These are phyloP conservation scores for Candoia aspera DNA, from an alignment of 2,113 vertebrate genomes.

Conservation along the genomic window DNA sequence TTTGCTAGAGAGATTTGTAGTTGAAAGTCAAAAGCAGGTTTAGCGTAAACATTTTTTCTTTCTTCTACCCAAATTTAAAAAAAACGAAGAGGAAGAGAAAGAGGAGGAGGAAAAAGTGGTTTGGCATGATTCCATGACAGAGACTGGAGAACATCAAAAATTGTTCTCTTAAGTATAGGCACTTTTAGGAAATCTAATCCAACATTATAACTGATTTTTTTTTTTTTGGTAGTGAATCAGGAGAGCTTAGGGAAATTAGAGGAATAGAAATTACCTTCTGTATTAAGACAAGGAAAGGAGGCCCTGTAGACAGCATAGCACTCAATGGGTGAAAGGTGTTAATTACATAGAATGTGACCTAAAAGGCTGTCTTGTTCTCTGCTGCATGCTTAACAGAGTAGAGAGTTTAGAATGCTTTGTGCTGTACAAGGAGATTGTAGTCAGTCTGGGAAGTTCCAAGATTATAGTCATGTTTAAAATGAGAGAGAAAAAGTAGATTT, in stretches of 20 bases:
- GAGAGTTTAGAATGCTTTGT: neutral
- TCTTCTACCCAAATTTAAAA: slow-evolving; percentile 55
- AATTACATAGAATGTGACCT: neutral
- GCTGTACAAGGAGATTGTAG: neutral
- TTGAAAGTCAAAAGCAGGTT: slow-evolving; percentile 38
- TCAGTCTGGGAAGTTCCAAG: neutral
- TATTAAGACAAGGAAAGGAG: neutral
- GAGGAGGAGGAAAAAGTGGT: slow-evolving; percentile 3
- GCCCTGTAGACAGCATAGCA: neutral
- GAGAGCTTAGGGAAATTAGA: slow-evolving; percentile 22
- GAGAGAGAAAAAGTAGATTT: neutral
- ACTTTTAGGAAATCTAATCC: slow-evolving; percentile 3
- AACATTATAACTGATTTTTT: slow-evolving; percentile 24
- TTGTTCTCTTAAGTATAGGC: slow-evolving; percentile 29
- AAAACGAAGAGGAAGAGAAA: neutral
- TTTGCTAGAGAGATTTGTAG: slow-evolving; percentile 51
- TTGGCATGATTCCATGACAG: slow-evolving; percentile 33
- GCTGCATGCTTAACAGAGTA: neutral
- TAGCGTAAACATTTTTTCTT: slow-evolving; percentile 53
- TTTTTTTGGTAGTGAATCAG: neutral
- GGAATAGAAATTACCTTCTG: neutral
- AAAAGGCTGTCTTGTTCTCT: neutral
- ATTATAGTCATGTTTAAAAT: neutral
- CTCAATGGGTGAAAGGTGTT: neutral
- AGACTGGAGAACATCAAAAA: slow-evolving; percentile 4